Evolutionary conservation across 1,140 invertebrate genomes (phyloP).

Genomic region (Diprion similis): DNA sequence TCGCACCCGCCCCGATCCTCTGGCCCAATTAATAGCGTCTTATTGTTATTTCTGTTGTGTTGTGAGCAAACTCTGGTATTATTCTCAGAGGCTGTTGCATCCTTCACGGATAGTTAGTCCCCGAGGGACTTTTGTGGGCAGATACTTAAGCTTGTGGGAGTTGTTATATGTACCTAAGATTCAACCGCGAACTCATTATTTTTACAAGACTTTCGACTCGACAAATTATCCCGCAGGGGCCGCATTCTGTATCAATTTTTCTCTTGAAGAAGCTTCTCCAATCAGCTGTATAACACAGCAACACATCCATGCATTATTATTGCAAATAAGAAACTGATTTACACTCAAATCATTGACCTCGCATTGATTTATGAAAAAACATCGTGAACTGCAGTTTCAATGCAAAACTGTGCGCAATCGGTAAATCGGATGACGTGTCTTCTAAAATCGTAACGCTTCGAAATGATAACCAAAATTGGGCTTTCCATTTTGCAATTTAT

Average conservation of each 20-base stretch:
- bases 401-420: no score
- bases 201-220: not conserved
- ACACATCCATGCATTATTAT: not conserved
- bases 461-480: no score
- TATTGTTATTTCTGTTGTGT: not conserved
- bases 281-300: no score
- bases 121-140: not conserved
- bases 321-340: not conserved
- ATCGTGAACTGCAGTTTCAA: no score
- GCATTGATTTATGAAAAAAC: no score
- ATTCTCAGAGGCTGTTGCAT: not conserved
- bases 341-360: no score
- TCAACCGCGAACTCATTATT: not conserved
- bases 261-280: not conserved
- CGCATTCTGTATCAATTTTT: not conserved
- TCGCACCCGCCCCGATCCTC: not conserved
- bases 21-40: constrained; percentile 7
- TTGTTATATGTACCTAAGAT: not conserved
- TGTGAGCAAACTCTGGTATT: not conserved
- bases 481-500: no score
- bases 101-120: not conserved
- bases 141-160: not conserved
- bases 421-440: no score
- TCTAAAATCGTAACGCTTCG: no score
- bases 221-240: no score